Conservation (phyloP, 2,113 vertebrate species). For the Phyllostomus discolor region DNA sequence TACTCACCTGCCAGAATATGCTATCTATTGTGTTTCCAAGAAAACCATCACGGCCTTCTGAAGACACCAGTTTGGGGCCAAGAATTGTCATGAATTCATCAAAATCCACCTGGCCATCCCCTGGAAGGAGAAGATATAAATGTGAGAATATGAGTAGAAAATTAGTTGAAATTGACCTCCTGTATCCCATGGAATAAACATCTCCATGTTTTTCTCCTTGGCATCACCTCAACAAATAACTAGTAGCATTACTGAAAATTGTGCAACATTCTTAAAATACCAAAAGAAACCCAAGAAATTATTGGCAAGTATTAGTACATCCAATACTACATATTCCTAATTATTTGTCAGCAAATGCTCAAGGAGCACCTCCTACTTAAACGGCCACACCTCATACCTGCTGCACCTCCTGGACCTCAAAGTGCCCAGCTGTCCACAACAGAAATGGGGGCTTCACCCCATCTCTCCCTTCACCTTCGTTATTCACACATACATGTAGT, state of each 20-base stretch:
- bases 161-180: neutral
- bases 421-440: neutral
- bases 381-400: neutral
- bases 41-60: conserved; percentile 95
- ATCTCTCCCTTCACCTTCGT: neutral
- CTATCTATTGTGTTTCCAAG: conserved; percentile 97
- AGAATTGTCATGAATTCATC: conserved; percentile 99
- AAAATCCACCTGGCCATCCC: conserved; percentile 97
- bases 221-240: neutral
- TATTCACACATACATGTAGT: neutral
- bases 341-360: neutral
- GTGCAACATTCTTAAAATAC: neutral
- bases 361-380: neutral
- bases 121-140: conserved; percentile 77
- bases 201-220: neutral
- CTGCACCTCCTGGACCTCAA: neutral
- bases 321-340: neutral
- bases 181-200: neutral
- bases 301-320: neutral
- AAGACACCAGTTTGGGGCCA: conserved; percentile 95
- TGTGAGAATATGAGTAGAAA: neutral
- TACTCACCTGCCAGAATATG: conserved; percentile 99
- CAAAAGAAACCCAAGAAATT: neutral
- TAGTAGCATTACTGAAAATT: neutral
- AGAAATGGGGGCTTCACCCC: neutral